Evolutionary conservation across 1,140 invertebrate species (phyloP), one percentile per base, ranked within the genome.

Genomic region (Trichomalopsis sarcophagae): DNA sequence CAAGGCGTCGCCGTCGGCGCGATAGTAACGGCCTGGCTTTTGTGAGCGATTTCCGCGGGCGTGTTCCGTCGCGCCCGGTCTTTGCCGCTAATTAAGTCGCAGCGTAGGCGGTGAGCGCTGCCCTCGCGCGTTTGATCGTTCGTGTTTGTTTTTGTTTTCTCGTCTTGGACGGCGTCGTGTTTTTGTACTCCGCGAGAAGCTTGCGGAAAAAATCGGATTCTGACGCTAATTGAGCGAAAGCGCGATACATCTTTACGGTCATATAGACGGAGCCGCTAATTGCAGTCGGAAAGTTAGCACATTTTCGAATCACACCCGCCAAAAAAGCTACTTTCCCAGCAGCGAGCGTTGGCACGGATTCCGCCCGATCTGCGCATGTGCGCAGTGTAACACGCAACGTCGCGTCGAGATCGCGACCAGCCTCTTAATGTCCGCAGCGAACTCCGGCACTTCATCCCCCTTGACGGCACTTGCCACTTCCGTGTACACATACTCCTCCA

Each of bases 401-500:
- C 50, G 50, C 50, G 50, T 55, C 40, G 40, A 44, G 40, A 36
- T 36, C 33, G 13, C 9, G 2, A 5, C 50, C 50, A 55, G 50
- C 50, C 50, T 55, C 50, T 14, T 55, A 55, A 55, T 55, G 14
- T 55, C 50, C 50, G 13, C 50, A 55, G 50, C 50, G 13, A 55
- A 55, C 50, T 87, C 84, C 80, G 77, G 84, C 86, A 87, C 62
- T 88, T 87, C 88, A 88, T 89, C 86, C 86, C 88, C 87, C 87
- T 73, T 62, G 87, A 84, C 85, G 87, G 87, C 88, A 91, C 90
- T 91, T 91, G 90, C 89, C 90, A 91, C 90, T 91, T 91, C 87
- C 88, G 89, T 88, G 81, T 88, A 90, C 86, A 89, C 87, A 89
- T 90, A 91, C 88, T 90, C 88, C 87, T 84, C 2, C 89, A 90